Base-by-base conservation (phyloP, 2,888 invertebrate species). In the Cataglyphis albicans region DNA sequence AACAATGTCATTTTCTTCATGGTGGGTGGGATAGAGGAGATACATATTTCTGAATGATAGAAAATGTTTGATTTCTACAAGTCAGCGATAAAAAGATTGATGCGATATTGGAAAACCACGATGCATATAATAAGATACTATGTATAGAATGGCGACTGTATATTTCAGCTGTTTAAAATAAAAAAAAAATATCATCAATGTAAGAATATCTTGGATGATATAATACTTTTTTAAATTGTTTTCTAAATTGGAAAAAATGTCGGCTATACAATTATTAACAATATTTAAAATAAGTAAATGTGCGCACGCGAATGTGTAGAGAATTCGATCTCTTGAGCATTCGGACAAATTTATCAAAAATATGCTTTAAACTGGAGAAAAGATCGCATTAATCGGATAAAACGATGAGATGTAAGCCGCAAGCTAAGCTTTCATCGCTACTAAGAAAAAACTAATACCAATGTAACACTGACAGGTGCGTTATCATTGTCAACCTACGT, bases 41-140 rank as follows among this genome's bases (percentile, higher is more conserved):
- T 76, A 76, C n/a, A 38, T 41, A 57, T 67, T 67, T 76, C 15
- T 15, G 25, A 65, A 65, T 65, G 32, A 41, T 44, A 70, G 29
- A 65, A 9, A 21, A 52, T 15, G 55, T 59, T 44, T 12, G 44
- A 59, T 21, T 59, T 57, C n/a, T 41, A 52, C 52, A 67, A 67
- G 18, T 32, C 57, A 18, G 1, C 9, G n/a, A 44, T 44, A 44
- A 78, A 18, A 32, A 29, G 15, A 29, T n/a, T 55, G 38, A 68
- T 68, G n/a, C 29, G 21, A 76, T 76, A 76, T 76, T 68, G 55
- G 15, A 67, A 25, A 55, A 75, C 35, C n/a, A 29, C 29, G 52
- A 68, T 67, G n/a, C 7, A 21, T 21, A 9, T 21, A 68, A 68
- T 29, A 6, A 41, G 15, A 18, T 41, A 29, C 2, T 41, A n/a